Conservation (phyloP, 2,888 invertebrate genomes). For the Xylota sylvarum region DNA sequence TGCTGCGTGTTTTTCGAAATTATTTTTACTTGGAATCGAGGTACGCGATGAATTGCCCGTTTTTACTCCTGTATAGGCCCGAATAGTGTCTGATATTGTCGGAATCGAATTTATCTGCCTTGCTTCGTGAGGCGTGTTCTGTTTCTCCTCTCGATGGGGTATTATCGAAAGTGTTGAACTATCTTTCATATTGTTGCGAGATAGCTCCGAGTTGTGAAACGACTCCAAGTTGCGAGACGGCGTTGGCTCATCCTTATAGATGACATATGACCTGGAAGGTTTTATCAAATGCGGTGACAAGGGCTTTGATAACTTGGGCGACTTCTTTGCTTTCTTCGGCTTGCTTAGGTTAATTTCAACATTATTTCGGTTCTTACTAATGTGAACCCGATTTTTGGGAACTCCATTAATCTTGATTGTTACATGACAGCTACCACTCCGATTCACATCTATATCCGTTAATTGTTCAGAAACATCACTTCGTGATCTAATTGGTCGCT, state of each 20-base stretch:
- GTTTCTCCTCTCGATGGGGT: conserved; percentile 36
- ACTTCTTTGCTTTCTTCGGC: not conserved
- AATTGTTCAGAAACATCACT: not conserved
- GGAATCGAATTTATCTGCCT: too few species aligned
- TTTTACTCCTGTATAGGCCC: not conserved
- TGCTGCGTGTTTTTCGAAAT: not conserved
- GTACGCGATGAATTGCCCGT: not conserved
- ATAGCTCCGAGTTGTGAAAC: not conserved
- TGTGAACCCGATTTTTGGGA: conserved; percentile 27
- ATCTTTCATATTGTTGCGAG: not conserved
- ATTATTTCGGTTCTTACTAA: conserved; percentile 14
- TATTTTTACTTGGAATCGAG: not conserved
- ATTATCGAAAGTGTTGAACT: conserved; percentile 53
- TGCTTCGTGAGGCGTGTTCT: not conserved
- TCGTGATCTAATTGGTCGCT: not conserved
- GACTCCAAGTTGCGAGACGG: not conserved
- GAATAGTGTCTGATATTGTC: not conserved
- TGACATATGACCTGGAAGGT: conserved; percentile 44
- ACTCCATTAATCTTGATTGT: conserved; percentile 59
- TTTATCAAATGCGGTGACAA: conserved; percentile 5
- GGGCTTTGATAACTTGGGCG: not conserved
- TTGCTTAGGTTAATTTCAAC: conserved; percentile 11
- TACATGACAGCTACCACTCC: conserved; percentile 30
- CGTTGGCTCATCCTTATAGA: conserved; percentile 8
- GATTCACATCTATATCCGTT: conserved; percentile 8